Evolutionary conservation across 2,113 vertebrate species (phyloP), one percentile per base, ranked within the genome.

Genomic region (Microtus montanus): DNA sequence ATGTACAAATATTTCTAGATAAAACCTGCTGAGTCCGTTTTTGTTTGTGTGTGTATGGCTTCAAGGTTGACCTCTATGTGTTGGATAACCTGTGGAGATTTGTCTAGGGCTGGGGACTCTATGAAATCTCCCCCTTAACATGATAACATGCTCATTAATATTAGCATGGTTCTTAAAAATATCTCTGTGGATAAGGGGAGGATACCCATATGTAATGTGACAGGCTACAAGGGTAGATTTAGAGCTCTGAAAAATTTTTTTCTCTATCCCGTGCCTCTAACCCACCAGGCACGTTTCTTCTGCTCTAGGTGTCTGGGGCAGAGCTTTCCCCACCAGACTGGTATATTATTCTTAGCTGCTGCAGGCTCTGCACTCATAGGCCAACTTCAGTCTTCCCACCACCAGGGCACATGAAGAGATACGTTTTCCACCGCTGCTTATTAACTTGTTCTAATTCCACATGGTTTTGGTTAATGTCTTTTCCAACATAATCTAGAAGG

Each of bases 201-300:
- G 12, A 20, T 33, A 33, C 35, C 70, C 68, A 3, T 30, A 28
- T 20, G 30, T 84, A 35, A 87, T 68, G 41, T 84, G 87, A 79
- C 66, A 80, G 22, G 11, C 4, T 94, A 24, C 44, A 61, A 61
- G 68, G 41, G 33, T 89, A 41, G 89, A 58, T 24, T 87, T 87
- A 61, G 68, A 70, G 91, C 52, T 54, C 49, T 24, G 47, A 79
- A 94, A 84, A 63, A 30, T 90, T 90, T 95, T 33, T 30, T 87
- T n/a, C 49, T 73, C 1, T n/a, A 38, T 54, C 30, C 7, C 17
- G 14, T 17, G 26, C 5, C 24, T 41, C 7, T 35, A 28, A 24
- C 35, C 15, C 9, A 54, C 6, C 14, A 35, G 35, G 11, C 12
- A 52, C 11, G 41, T 91, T 90, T 71, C 52, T 91, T 20, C 52